Evolutionary conservation across 2,888 invertebrate species (phyloP), one percentile per base, ranked within the genome.

Genomic region (Idaea biselata): DNA sequence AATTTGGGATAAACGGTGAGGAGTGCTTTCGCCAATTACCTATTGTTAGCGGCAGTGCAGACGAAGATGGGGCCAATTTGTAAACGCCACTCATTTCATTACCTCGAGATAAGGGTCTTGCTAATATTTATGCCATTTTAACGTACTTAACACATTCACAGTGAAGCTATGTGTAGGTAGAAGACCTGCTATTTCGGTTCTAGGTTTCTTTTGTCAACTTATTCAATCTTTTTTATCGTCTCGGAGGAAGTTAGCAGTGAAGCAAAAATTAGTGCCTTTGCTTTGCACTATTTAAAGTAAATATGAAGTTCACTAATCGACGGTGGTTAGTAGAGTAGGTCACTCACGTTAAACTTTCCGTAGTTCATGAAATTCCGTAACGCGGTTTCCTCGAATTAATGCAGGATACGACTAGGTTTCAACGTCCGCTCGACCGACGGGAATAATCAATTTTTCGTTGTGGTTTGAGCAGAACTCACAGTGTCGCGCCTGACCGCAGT

Each of bases 1-100:
- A 73, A 77, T 77, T 76, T 75, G 73, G 71, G 73, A 74, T 73
- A 75, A 73, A 73, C 73, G 67, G 70, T 67, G 69, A 73, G 74
- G 70, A 73, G 68, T 75, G 67, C 77, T 77, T 70, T 73, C 73
- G 75, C 74, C 82, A 80, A 82, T 83, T 82, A 78, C 75, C 76
- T 78, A 79, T 79, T 79, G 81, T 81, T 80, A 81, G 79, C 76
- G 74, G 76, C 78, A 77, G 78, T 78, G 80, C 77, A 77, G 73
- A 77, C 74, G 75, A 59, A 70, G 64, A 70, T 73, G 73, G 78
- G 74, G 77, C 73, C 81, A 80, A 86, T 87, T 85, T 85, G 80
- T 86, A 81, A 78, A 81, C 79, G 87, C 84, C 85, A 84, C 80
- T 86, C 86, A 87, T 87, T 86, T 85, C 87, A 87, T 87, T 87